These are phyloP conservation scores for Pristionchus entomophagus DNA, from an alignment of 2,888 invertebrate species.

Conservation along the genomic window DNA sequence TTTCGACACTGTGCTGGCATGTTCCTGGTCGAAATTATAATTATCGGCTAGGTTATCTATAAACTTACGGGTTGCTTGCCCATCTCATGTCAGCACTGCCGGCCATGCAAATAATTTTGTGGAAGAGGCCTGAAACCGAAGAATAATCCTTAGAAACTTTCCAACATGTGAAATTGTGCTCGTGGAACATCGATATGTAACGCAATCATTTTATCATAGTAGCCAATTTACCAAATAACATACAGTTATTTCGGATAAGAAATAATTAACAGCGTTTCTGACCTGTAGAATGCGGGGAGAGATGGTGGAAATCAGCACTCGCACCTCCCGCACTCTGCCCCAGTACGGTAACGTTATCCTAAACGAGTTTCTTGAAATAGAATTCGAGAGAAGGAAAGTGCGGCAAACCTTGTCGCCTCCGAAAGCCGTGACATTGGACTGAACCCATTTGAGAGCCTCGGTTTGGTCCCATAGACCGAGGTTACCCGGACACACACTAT, in stretches of 20 bases:
- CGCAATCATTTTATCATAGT: no score
- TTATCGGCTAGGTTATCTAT: neutral
- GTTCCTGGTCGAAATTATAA: no score
- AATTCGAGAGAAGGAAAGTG: no score
- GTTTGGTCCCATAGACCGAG: neutral
- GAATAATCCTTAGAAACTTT: no score
- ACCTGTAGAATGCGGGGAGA: neutral
- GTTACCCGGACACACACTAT: neutral
- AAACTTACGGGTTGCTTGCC: neutral
- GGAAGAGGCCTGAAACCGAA: neutral
- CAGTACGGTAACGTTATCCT: neutral
- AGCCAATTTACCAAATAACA: no score
- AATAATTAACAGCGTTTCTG: no score
- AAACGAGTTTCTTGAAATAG: no score
- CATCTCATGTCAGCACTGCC: neutral
- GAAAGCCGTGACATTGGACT: neutral
- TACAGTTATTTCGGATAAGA: no score
- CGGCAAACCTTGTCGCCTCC: neutral
- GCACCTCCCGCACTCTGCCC: neutral
- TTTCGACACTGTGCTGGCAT: no score
- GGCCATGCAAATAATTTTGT: neutral
- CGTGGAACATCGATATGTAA: no score
- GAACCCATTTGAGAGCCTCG: constrained; percentile 2
- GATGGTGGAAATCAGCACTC: neutral
- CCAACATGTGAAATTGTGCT: no score